phyloP scores from a whole-genome alignment of 2,888 invertebrate genomes.

The Andrena minutula region DNA sequence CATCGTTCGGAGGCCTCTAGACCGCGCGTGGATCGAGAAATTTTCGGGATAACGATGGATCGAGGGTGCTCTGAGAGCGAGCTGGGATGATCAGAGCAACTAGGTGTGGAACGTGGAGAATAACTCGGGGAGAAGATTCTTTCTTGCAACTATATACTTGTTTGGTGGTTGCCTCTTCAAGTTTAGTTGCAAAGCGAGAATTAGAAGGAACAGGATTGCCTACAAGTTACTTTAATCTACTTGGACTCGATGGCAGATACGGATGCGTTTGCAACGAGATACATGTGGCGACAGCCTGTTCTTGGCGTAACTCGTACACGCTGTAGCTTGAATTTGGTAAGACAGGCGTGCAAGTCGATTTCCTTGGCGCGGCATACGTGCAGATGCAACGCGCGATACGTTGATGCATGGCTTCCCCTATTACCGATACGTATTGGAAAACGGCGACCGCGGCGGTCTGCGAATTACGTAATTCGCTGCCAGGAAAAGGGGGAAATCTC shows the following conservation, averaged over 20 bases:
- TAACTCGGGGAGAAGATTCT: neutral
- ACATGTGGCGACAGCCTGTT: conserved; percentile 38
- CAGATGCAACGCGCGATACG: conserved; percentile 47
- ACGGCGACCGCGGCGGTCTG: conserved; percentile 24
- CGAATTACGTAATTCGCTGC: conserved; percentile 24
- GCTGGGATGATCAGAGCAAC: neutral
- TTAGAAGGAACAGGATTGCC: conserved; percentile 1
- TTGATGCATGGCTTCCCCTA: conserved; percentile 49
- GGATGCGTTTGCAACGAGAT: conserved; percentile 21
- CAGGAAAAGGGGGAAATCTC: conserved; percentile 3
- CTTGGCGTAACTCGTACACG: conserved; percentile 39
- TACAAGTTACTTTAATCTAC: neutral
- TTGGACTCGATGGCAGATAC: neutral
- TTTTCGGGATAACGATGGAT: conserved; percentile 7
- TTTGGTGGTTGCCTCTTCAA: no score
- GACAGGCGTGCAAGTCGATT: conserved; percentile 61
- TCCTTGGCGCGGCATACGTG: conserved; percentile 40
- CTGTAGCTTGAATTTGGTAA: conserved; percentile 51
- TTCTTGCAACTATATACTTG: no score
- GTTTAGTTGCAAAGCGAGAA: neutral
- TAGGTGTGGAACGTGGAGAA: neutral
- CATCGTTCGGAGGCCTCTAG: no score
- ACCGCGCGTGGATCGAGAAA: neutral
- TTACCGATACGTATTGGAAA: conserved; percentile 41
- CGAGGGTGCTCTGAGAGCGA: neutral